These are phyloP conservation scores for Damaliscus lunatus DNA, from an alignment of 2,113 vertebrate species.

Conservation along the genomic window DNA sequence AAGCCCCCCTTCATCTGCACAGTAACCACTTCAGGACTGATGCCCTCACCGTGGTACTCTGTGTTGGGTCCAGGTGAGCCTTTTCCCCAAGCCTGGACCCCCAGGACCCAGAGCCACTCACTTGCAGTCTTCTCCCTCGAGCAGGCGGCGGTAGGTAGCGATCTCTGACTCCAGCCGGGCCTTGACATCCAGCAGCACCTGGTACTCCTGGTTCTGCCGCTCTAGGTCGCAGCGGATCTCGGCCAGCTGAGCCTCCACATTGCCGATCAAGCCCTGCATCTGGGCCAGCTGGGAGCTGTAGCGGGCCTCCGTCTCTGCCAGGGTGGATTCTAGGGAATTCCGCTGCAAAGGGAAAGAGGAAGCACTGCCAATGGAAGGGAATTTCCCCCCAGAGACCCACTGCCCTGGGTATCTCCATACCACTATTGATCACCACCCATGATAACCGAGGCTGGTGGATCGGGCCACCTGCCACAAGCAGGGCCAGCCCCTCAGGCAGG, in stretches of 20 bases:
- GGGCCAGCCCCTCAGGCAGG: background rate
- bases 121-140: conserved; percentile 74
- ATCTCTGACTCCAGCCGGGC: conserved; percentile 75
- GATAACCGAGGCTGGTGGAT: background rate
- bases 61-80: background rate
- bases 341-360: conserved; percentile 77
- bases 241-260: conserved; percentile 78
- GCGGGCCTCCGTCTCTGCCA: conserved; percentile 84
- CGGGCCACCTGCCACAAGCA: accelerated
- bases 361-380: background rate
- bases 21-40: background rate
- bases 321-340: conserved; percentile 82
- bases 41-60: accelerated
- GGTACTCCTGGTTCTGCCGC: conserved; percentile 84
- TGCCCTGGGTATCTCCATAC: background rate
- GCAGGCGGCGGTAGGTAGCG: conserved; percentile 69
- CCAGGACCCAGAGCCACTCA: background rate
- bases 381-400: background rate
- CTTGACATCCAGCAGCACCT: conserved; percentile 76
- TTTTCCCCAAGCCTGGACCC: background rate
- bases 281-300: conserved; percentile 81
- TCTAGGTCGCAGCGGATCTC: conserved; percentile 80
- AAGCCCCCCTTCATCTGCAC: background rate
- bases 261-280: conserved; percentile 81
- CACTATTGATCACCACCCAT: background rate